Evolutionary conservation across 2,797 vertebrate genomes (phyloP), one percentile per base, ranked within the genome.

Genomic region (Pantherophis vulpinus): DNA sequence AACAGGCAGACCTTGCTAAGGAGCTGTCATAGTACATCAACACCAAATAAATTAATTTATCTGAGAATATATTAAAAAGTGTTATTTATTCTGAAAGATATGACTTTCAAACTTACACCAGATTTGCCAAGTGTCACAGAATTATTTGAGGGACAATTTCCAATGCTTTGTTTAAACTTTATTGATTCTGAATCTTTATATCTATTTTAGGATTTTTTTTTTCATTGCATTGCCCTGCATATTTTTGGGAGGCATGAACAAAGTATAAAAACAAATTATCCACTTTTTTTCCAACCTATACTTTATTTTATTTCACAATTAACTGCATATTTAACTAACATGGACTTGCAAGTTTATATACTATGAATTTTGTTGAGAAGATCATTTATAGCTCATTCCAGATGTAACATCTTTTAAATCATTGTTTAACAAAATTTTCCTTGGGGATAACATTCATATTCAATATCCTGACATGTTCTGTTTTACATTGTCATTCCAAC

Each of bases 301-400:
- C 37, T 83, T 4, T 88, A 47, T 18, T 91, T 89, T 94, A 94
- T 93, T 93, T 93, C 70, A 83, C 12, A 90, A 51, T 2, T 74
- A 93, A 23, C 42, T 86, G 0, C 10, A 32, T 89, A 92, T 95
- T 94, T 92, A 92, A 87, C 95, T 94, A 94, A 94, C 23, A 91
- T 55, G 12, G 56, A 87, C 92, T 86, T 56, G 63, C 87, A 9
- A 94, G 92, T 93, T 94, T 94, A 92, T 92, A 60, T 79, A 94
- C 9, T 92, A 12, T 83, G 91, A 54, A 93, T 90, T 8, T 93
- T 96, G 60, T 94, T 95, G 55, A 1, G 79, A 93, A 96, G 89
- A 94, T 95, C 96, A 95, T 95, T 93, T 95, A 95, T 95, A 25
- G 95, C 23, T 7, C 60, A 2, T 94, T 37, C 90, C 92, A 93